A percentile compares a stretch with the other conserved stretches of the same genome.
Evolutionary conservation across 64 coral and sea anemone species (phyloP).

Genomic region (Montipora capricornis): DNA sequence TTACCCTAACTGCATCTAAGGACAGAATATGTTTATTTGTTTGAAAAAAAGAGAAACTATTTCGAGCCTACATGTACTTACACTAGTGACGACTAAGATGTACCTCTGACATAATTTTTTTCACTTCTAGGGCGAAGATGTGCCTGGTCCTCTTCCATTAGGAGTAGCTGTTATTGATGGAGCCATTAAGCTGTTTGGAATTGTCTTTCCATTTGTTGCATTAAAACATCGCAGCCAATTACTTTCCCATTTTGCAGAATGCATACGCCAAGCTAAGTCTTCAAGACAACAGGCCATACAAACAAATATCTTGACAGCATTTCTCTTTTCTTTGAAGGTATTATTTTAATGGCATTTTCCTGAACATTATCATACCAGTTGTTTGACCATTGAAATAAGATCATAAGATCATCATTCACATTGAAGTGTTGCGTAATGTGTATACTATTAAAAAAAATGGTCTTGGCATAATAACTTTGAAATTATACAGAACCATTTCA

Average conservation of each 20-base stretch:
- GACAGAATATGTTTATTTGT: no score
- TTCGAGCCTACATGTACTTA: no score
- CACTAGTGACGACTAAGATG: background rate
- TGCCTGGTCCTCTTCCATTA: conserved; percentile 89
- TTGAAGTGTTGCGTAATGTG: no score
- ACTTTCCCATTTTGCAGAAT: conserved; percentile 88
- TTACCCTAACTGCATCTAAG: no score
- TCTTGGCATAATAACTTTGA: no score
- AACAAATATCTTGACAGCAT: conserved; percentile 97
- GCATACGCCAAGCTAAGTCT: conserved; percentile 94
- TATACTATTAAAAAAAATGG: no score
- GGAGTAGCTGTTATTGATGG: conserved; percentile 97
- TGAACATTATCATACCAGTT: background rate
- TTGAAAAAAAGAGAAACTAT: no score
- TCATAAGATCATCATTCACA: no score
- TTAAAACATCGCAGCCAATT: conserved; percentile 97
- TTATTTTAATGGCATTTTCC: background rate
- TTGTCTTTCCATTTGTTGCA: conserved; percentile 89
- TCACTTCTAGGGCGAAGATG: conserved; percentile 79
- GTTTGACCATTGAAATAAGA: no score
- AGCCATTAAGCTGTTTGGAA: conserved; percentile 93
- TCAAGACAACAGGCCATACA: conserved; percentile 93
- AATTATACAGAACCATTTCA: no score
- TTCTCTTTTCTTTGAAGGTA: conserved; percentile 91
- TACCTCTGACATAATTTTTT: background rate